Percentiles rank a stretch among this genome's conserved stretches.
phyloP scores from a whole-genome alignment of 92 coral and sea anemone species.

The Epizoanthus ramosus region DNA sequence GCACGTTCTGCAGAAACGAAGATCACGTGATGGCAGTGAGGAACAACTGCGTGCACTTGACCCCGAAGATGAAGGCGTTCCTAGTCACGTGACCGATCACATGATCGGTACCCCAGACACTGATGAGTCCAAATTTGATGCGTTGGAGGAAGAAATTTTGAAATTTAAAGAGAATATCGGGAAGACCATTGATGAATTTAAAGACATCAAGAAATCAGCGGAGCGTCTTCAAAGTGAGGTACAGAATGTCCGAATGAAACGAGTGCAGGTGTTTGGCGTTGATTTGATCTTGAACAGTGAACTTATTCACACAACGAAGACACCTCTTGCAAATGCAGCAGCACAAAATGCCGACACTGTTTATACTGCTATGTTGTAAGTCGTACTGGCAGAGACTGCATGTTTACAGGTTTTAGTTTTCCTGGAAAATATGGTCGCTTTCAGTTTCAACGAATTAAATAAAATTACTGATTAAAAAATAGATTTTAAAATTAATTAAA shows the following conservation, averaged over 20 bases:
- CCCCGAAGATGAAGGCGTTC: neutral
- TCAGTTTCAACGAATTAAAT: too few species aligned
- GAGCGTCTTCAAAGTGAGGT: slow-evolving; percentile 1
- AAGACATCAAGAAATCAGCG: neutral
- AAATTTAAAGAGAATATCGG: slow-evolving; percentile 14
- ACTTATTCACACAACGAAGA: neutral
- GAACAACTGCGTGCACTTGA: neutral
- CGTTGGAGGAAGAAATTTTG: slow-evolving; percentile 12
- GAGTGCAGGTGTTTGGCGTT: slow-evolving; percentile 10
- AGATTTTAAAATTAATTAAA: too few species aligned
- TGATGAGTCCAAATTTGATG: neutral
- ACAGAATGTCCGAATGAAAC: neutral
- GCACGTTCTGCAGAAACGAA: slow-evolving; percentile 16
- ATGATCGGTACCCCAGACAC: neutral
- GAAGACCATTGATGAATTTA: slow-evolving; percentile 19
- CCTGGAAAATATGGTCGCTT: too few species aligned
- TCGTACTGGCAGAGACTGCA: too few species aligned
- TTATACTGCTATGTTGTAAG: slow-evolving; percentile 28
- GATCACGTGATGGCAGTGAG: neutral
- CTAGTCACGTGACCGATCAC: neutral
- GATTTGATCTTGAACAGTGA: neutral
- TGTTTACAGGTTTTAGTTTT: too few species aligned
- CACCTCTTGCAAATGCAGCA: neutral
- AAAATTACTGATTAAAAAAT: too few species aligned
- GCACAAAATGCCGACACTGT: neutral